Evolutionary conservation across 2,797 vertebrate species (phyloP).

Genomic region (Calcarius lapponicus): DNA sequence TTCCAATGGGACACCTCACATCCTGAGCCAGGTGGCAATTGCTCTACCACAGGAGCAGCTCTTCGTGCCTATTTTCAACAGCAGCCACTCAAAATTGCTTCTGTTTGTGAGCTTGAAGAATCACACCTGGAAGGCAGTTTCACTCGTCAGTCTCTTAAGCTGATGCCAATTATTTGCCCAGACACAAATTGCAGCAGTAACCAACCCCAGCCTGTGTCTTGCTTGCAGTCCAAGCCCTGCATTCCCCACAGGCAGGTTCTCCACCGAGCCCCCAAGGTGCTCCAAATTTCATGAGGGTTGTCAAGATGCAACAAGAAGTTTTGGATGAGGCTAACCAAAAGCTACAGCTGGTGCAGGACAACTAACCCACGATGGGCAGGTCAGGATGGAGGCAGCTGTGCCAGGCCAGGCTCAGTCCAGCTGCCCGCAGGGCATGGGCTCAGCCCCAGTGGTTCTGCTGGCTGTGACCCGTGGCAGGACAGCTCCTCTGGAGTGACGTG

Average conservation of each 20-base stretch:
- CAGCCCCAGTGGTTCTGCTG: neutral
- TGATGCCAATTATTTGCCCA: neutral
- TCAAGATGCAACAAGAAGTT: neutral
- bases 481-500: accelerated
- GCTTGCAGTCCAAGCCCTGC: neutral
- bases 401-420: neutral
- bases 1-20: neutral
- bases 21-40: neutral
- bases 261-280: neutral
- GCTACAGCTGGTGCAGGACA: neutral
- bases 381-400: neutral
- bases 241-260: neutral
- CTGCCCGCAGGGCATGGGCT: accelerated
- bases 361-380: accelerated
- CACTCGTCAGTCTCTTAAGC: neutral
- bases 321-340: neutral
- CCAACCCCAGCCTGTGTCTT: neutral
- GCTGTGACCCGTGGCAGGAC: neutral
- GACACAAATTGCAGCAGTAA: neutral
- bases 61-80: neutral
- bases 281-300: neutral
- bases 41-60: neutral
- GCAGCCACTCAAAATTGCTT: neutral
- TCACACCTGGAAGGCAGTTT: neutral
- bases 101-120: neutral